These are phyloP conservation scores for Ctenopoma kingsleyae DNA, from an alignment of 2,797 vertebrate genomes.

Conservation along the genomic window DNA sequence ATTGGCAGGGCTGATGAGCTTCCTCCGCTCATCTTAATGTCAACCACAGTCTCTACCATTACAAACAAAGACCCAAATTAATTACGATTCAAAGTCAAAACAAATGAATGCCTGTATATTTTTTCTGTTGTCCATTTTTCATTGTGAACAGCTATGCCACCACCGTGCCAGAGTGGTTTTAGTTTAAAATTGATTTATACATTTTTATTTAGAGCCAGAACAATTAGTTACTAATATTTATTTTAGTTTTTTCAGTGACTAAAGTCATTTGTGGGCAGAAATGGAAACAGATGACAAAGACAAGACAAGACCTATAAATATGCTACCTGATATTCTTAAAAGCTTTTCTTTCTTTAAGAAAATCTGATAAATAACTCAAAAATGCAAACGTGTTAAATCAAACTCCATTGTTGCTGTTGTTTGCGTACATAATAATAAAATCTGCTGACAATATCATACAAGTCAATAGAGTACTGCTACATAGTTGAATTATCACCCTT, in stretches of 20 bases:
- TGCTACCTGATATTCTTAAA: too few relatives aligned
- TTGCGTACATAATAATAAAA: not conserved
- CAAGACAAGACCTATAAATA: too few relatives aligned
- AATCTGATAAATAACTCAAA: too few relatives aligned
- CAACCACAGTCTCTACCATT: conserved; percentile 28
- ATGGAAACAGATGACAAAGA: too few relatives aligned
- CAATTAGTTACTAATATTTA: too few relatives aligned
- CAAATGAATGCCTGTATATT: conserved; percentile 1
- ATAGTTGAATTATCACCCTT: not conserved
- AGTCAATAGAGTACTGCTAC: not conserved
- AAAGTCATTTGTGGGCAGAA: too few relatives aligned
- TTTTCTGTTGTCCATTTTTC: conserved; percentile 10
- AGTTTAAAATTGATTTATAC: conserved; percentile 3
- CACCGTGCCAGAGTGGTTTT: conserved; percentile 12
- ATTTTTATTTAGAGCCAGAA: not conserved
- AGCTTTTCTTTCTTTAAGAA: not conserved
- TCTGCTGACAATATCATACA: not conserved
- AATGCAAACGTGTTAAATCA: not conserved
- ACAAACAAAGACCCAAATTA: conserved; percentile 35
- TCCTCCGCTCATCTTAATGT: conserved; percentile 51
- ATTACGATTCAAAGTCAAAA: conserved; percentile 39
- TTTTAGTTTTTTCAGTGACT: too few relatives aligned
- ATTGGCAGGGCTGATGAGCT: conserved; percentile 50
- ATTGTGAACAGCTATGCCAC: not conserved
- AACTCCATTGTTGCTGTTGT: not conserved